These are phyloP conservation scores for Himalopsyche japonica DNA, from an alignment of 2,888 invertebrate genomes.

Conservation along the genomic window DNA sequence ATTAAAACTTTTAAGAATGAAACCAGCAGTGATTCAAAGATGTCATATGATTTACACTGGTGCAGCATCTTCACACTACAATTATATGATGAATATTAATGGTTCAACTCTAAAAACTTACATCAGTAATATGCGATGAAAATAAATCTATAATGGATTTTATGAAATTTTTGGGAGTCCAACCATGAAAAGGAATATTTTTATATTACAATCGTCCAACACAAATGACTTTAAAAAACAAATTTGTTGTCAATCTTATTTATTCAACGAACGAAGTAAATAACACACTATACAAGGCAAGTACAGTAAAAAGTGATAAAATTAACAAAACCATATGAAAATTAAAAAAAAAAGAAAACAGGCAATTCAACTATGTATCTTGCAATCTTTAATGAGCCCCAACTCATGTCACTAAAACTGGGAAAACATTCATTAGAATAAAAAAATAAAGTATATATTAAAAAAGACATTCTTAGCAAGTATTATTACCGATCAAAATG, in stretches of 20 bases:
- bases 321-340: not conserved
- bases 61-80: too few relatives aligned
- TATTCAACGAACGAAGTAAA: slow-evolving; percentile 12
- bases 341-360: not conserved
- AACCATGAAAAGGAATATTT: too few relatives aligned
- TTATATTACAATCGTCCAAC: too few relatives aligned
- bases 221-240: not conserved
- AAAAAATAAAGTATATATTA: slow-evolving; percentile 1
- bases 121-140: too few relatives aligned
- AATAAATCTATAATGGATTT: too few relatives aligned
- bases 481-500: not conserved
- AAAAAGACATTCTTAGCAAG: not conserved
- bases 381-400: not conserved
- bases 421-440: not conserved
- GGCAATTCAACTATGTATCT: not conserved
- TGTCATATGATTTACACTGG: too few relatives aligned
- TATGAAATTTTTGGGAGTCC: too few relatives aligned
- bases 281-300: slow-evolving; percentile 18
- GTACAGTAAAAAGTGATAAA: slow-evolving; percentile 10
- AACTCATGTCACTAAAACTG: not conserved
- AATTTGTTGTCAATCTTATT: slow-evolving; percentile 15
- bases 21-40: too few relatives aligned
- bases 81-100: too few relatives aligned
- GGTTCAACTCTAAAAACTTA: too few relatives aligned
- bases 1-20: too few relatives aligned